phyloP scores from a whole-genome alignment of 2,888 invertebrate genomes.

The Scotopteryx bipunctaria region DNA sequence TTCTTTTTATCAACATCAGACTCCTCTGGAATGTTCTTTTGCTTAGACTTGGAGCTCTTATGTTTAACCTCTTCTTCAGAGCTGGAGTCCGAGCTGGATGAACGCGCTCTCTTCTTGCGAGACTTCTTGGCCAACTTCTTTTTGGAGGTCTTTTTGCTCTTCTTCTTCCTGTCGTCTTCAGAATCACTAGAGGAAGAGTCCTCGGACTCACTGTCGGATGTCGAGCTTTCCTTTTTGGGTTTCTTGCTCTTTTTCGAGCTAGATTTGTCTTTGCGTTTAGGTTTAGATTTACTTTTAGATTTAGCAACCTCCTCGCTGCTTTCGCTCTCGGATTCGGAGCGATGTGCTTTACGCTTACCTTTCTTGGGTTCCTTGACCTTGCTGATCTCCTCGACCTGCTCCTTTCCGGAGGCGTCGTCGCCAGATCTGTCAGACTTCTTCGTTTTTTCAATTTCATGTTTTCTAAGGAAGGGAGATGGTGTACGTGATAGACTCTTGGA shows the following conservation, averaged over 20 bases:
- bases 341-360: conserved; percentile 81
- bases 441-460: conserved; percentile 81
- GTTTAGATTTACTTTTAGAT: conserved; percentile 72
- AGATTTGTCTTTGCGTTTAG: conserved; percentile 80
- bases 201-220: conserved; percentile 79
- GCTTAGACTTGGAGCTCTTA: conserved; percentile 73
- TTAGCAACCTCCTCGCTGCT: conserved; percentile 72
- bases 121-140: conserved; percentile 77
- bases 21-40: conserved; percentile 77
- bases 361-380: conserved; percentile 60
- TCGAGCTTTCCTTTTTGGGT: conserved; percentile 74
- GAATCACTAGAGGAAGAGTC: conserved; percentile 79
- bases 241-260: conserved; percentile 82
- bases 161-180: conserved; percentile 78
- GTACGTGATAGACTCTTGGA: conserved; percentile 92
- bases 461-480: conserved; percentile 92
- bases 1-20: conserved; percentile 75
- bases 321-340: conserved; percentile 76
- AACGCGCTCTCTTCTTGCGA: conserved; percentile 73
- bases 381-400: conserved; percentile 67
- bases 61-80: conserved; percentile 79
- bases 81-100: conserved; percentile 78
- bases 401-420: conserved; percentile 73
- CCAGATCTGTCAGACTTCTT: conserved; percentile 74
- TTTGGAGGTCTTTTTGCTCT: conserved; percentile 73